These are phyloP conservation scores for Tromatobia lineatoria DNA, from an alignment of 2,888 invertebrate species.

Conservation along the genomic window DNA sequence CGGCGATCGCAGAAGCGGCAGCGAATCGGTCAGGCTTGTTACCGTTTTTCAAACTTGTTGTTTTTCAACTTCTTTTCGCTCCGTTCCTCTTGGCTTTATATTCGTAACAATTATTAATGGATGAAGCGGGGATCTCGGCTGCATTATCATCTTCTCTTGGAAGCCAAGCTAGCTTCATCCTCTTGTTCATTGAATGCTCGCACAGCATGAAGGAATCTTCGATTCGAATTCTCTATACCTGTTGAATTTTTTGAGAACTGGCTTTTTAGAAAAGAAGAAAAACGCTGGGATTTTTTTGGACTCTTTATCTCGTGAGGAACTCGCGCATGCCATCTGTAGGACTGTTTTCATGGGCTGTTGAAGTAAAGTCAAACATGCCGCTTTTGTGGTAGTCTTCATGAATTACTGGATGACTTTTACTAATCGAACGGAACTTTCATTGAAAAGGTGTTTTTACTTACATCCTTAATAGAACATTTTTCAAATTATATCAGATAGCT, in stretches of 20 bases:
- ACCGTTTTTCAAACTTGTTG: conserved; percentile 70
- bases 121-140: conserved; percentile 70
- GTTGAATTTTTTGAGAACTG: background rate
- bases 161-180: conserved; percentile 2
- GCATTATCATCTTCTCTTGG: conserved; percentile 35
- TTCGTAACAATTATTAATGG: conserved; percentile 83
- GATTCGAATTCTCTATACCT: conserved; percentile 1
- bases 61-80: conserved; percentile 66
- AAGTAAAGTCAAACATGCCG: too few species aligned
- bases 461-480: too few species aligned
- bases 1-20: conserved; percentile 69
- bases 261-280: background rate
- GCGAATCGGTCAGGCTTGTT: conserved; percentile 84
- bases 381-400: too few species aligned
- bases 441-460: too few species aligned
- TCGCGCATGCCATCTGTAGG: too few species aligned
- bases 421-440: too few species aligned
- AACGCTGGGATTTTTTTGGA: background rate
- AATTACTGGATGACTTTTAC: too few species aligned
- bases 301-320: background rate
- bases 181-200: conserved; percentile 22
- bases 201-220: background rate
- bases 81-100: conserved; percentile 72
- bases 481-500: too few species aligned
- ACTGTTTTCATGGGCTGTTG: too few species aligned